These are phyloP conservation scores for Hyppa rectilinea DNA, from an alignment of 2,888 invertebrate species.

Conservation along the genomic window DNA sequence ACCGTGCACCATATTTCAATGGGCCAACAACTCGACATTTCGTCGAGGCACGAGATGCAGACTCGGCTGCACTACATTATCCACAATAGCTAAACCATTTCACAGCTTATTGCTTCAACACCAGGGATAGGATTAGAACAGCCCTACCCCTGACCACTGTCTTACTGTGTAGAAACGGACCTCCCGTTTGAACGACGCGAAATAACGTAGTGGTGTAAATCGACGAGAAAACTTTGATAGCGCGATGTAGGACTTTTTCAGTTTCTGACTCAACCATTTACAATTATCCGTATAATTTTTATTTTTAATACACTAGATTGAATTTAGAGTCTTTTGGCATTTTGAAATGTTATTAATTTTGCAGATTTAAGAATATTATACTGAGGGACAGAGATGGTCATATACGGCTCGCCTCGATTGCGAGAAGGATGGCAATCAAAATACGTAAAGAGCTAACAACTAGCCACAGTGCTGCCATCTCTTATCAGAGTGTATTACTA, in stretches of 20 bases:
- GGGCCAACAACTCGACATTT: constrained; percentile 49
- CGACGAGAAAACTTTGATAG: constrained; percentile 51
- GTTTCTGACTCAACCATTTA: constrained; percentile 21
- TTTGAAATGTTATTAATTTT: constrained; percentile 25
- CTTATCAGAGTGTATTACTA: constrained; percentile 38
- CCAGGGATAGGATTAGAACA: constrained; percentile 54
- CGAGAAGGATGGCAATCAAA: constrained; percentile 58
- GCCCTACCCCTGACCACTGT: constrained; percentile 57
- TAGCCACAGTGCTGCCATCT: constrained; percentile 69
- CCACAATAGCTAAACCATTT: constrained; percentile 55
- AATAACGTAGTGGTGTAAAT: constrained; percentile 17
- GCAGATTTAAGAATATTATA: constrained; percentile 26
- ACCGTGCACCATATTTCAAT: constrained; percentile 36
- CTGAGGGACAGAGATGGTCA: constrained; percentile 40
- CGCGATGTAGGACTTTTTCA: constrained; percentile 53
- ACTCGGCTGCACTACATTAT: constrained; percentile 49
- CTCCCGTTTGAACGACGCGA: background rate
- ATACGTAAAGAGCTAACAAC: constrained; percentile 21
- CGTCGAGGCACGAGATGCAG: constrained; percentile 49
- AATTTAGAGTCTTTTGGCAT: background rate
- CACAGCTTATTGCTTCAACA: constrained; percentile 56
- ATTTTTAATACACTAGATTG: background rate
- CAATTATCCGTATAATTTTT: background rate
- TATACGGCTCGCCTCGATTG: constrained; percentile 33
- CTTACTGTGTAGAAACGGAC: constrained; percentile 70